Conservation (phyloP, 2,797 vertebrate genomes). For the Enteromius paludinosus region DNA sequence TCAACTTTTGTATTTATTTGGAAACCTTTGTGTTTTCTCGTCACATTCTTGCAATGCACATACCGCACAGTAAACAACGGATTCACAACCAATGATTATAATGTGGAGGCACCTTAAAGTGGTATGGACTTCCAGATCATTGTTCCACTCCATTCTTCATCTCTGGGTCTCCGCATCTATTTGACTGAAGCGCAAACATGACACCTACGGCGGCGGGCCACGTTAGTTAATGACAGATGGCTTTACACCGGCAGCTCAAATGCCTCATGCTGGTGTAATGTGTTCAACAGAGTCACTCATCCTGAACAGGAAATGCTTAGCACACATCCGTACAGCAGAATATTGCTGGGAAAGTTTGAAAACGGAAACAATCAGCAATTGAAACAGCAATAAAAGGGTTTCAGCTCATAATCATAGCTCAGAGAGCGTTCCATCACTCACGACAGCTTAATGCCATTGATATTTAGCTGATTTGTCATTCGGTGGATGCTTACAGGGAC, state of each 20-base stretch:
- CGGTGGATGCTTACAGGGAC: neutral
- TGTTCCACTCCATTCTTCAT: neutral
- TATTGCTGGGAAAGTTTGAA: slow-evolving; percentile 26
- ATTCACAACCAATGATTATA: neutral
- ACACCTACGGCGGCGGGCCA: neutral
- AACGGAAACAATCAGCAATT: neutral
- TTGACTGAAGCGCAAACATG: slow-evolving; percentile 18
- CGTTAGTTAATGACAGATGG: slow-evolving; percentile 21
- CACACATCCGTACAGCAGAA: neutral
- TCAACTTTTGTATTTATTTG: neutral
- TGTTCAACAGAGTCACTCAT: slow-evolving; percentile 15
- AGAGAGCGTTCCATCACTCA: neutral
- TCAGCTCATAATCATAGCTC: slow-evolving; percentile 1
- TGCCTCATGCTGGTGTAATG: slow-evolving; percentile 34
- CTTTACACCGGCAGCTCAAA: slow-evolving; percentile 16
- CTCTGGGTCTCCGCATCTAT: neutral
- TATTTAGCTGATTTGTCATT: neutral
- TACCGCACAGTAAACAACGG: neutral
- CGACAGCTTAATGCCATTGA: slow-evolving; percentile 4
- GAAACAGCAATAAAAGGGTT: slow-evolving; percentile 13
- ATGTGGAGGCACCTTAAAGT: neutral
- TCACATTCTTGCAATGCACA: neutral
- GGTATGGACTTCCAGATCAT: neutral
- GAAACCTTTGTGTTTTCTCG: neutral
- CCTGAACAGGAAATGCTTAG: slow-evolving; percentile 28